Conservation (phyloP, 2,888 invertebrate species). For the Latrodectus hesperus region DNA sequence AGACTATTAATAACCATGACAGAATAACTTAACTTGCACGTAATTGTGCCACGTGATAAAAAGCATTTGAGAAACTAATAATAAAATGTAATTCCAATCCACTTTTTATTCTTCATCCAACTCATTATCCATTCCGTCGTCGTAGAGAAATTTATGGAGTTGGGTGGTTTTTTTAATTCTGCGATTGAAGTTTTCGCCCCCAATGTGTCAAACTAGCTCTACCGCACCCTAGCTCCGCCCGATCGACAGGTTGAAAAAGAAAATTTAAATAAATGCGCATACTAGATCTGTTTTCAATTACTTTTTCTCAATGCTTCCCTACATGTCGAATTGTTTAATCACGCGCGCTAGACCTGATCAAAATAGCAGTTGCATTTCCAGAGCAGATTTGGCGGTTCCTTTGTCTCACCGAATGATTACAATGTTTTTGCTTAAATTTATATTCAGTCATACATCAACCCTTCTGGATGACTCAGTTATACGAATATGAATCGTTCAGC, state of each 20-base stretch:
- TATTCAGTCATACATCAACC: too few relatives aligned
- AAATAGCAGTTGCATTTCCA: too few relatives aligned
- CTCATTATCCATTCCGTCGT: constrained; percentile 51
- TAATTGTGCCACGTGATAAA: too few relatives aligned
- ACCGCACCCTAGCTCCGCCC: constrained; percentile 45
- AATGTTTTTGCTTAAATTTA: too few relatives aligned
- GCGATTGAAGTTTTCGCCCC: constrained; percentile 53
- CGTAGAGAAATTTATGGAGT: constrained; percentile 41
- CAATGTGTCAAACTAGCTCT: constrained; percentile 56
- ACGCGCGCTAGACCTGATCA: constrained; percentile 9
- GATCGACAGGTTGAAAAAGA: constrained; percentile 12
- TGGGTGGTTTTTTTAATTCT: constrained; percentile 58
- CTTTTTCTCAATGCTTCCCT: constrained; percentile 17
- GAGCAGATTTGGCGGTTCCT: too few relatives aligned
- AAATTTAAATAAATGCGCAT: constrained; percentile 32
- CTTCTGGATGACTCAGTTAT: too few relatives aligned
- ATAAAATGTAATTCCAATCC: constrained; percentile 13
- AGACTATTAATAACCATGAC: too few relatives aligned
- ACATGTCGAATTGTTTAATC: constrained; percentile 33
- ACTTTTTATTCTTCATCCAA: background rate
- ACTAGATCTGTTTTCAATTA: constrained; percentile 30
- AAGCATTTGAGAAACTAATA: too few relatives aligned
- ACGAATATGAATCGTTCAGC: too few relatives aligned
- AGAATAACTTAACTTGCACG: too few relatives aligned
- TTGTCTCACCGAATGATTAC: too few relatives aligned